phyloP scores from a whole-genome alignment of 2,888 invertebrate species.

The Dendrolimus pini region DNA sequence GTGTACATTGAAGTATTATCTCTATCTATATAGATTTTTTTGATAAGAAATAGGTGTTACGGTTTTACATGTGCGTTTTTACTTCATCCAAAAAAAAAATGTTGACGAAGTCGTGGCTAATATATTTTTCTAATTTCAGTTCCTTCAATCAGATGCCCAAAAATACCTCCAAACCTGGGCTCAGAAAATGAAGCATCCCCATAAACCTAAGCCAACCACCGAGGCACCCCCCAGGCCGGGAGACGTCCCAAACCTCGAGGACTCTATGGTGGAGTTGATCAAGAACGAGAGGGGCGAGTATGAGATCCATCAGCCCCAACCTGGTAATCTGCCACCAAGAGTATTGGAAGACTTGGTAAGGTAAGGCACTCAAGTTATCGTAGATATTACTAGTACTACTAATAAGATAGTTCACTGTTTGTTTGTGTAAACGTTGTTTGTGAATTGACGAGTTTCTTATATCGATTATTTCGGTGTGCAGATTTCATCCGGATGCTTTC shows the following conservation, averaged over 20 bases:
- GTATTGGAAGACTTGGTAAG: slow-evolving; percentile 33
- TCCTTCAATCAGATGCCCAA: slow-evolving; percentile 61
- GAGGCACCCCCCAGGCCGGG: slow-evolving; percentile 25
- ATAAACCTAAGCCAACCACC: slow-evolving; percentile 17
- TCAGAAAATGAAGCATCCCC: slow-evolving; percentile 63
- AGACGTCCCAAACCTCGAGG: slow-evolving; percentile 55
- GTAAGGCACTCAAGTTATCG: neutral
- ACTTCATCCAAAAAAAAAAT: too few relatives aligned
- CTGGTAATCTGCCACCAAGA: slow-evolving; percentile 51
- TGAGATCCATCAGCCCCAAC: slow-evolving; percentile 60
- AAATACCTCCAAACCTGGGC: slow-evolving; percentile 80
- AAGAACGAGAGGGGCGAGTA: slow-evolving; percentile 58
- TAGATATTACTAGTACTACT: too few relatives aligned
- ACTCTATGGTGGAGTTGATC: slow-evolving; percentile 55
- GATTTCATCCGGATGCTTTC: too few relatives aligned
- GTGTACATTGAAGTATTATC: too few relatives aligned
- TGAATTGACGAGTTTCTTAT: too few relatives aligned
- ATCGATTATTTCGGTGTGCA: too few relatives aligned
- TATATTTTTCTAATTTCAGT: slow-evolving; percentile 31
- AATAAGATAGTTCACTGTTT: too few relatives aligned
- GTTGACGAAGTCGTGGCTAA: too few relatives aligned
- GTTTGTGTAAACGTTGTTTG: too few relatives aligned
- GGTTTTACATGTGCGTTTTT: too few relatives aligned
- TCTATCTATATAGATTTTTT: too few relatives aligned
- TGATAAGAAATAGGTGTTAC: too few relatives aligned